Conservation (phyloP, 2,113 vertebrate genomes). For the Mirounga angustirostris region DNA sequence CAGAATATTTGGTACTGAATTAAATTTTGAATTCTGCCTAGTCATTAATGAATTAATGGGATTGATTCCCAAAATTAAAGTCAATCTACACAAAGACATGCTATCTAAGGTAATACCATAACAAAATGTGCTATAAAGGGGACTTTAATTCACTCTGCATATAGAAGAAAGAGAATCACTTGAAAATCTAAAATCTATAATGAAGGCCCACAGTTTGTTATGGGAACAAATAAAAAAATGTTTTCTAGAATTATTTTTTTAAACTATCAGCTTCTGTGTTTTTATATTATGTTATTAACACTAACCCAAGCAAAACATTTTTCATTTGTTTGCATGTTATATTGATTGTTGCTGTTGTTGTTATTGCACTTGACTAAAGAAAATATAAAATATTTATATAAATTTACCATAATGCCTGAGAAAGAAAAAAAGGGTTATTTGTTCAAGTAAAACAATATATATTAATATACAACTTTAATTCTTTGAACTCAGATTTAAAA, state of each 20-base stretch:
- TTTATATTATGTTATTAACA: background rate
- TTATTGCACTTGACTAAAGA: background rate
- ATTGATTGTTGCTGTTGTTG: background rate
- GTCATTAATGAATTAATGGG: conserved; percentile 50
- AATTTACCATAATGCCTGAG: background rate
- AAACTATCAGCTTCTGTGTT: background rate
- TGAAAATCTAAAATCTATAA: background rate
- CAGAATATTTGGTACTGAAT: conserved; percentile 28
- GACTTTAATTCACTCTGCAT: background rate
- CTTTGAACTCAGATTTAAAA: conserved; percentile 29
- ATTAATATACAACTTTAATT: background rate
- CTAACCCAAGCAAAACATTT: background rate
- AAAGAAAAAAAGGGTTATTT: background rate
- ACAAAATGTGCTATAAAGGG: background rate
- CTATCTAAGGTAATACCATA: background rate
- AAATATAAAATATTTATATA: background rate
- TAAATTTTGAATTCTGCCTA: conserved; percentile 3
- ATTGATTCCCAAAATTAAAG: conserved; percentile 40
- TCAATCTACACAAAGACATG: background rate
- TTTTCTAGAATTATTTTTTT: background rate
- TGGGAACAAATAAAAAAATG: background rate
- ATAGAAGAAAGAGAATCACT: background rate
- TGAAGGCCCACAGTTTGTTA: background rate
- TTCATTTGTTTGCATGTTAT: background rate
- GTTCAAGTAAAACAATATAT: background rate